Evolutionary conservation across 2,888 invertebrate species (phyloP), one percentile per base, ranked within the genome.

Genomic region (Subacronicta megacephala): DNA sequence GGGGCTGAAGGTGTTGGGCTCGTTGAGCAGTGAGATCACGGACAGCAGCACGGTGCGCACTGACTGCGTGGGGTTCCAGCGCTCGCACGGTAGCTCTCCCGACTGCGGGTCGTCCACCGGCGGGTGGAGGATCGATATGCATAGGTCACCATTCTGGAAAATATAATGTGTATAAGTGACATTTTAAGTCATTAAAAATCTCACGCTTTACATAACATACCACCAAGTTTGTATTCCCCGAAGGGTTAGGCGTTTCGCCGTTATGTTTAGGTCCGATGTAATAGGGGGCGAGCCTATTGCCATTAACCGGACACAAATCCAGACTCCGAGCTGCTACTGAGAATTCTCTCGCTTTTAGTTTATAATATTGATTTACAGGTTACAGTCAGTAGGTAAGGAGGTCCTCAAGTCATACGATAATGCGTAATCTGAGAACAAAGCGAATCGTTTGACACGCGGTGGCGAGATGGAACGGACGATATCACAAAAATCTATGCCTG

Each of bases 61-160:
- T 85, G 98, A 99, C 95, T 99, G 99, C 74, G 99, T 99, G 51
- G 99, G 99, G 95, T 99, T 99, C 99, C 99, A 99, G 90, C 99
- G 97, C 94, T 99, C 99, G 93, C 99, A 99, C 0, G 99, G 99
- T 82, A 99, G 93, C 91, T 99, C 99, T 20, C 99, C 99, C 80
- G 99, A 99, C 88, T 99, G 99, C 33, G 99, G 99, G 94, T 99
- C 99, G 92, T 99, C 99, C 55, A 99, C 97, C 15, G 99, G 99
- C 59, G 99, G 99, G 93, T 99, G 99, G 64, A 99, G 95, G 89
- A 99, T 99, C 76, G 99, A 99, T 95, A 99, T 99, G 95, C 99
- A 99, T 58, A 99, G 95, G 92, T 99, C 99, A 43, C 99, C 99
- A 91, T 99, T 99, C 98, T 99, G 95, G 26, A 93, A 91, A 35